phyloP scores from a whole-genome alignment of 2,113 vertebrate species.

The Poeciliopsis prolifica region DNA sequence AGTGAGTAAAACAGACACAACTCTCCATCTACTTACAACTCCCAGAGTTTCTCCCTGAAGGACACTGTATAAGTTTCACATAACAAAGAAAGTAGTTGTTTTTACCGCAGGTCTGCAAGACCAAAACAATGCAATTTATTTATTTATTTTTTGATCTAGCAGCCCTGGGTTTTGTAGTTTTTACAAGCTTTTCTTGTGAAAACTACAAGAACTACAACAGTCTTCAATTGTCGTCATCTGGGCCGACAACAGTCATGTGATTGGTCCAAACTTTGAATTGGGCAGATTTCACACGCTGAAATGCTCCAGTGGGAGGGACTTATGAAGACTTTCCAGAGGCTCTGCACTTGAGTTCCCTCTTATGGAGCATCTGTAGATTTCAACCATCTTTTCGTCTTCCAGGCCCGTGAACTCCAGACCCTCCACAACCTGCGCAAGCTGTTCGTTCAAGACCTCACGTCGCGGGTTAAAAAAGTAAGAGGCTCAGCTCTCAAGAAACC shows the following conservation, averaged over 20 bases:
- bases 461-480: conserved; percentile 92
- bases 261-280: background rate
- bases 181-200: too few relatives aligned
- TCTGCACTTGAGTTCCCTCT: background rate
- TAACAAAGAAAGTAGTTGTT: too few relatives aligned
- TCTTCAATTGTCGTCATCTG: too few relatives aligned
- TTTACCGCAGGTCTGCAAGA: too few relatives aligned
- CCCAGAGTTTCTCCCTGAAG: background rate
- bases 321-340: background rate
- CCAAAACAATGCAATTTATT: too few relatives aligned
- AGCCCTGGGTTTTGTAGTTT: too few relatives aligned
- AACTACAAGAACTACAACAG: too few relatives aligned
- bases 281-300: background rate
- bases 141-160: too few relatives aligned
- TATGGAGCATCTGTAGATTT: too few relatives aligned
- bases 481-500: background rate
- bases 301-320: background rate
- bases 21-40: background rate
- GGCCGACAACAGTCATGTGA: background rate
- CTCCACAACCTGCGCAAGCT: conserved; percentile 97
- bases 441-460: conserved; percentile 95
- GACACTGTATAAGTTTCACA: too few relatives aligned
- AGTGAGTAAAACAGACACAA: conserved; percentile 77
- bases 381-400: conserved; percentile 21
- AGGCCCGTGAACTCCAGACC: conserved; percentile 95